These are phyloP conservation scores for Macrobrachium rosenbergii DNA, from an alignment of 1,140 invertebrate genomes.

Conservation along the genomic window DNA sequence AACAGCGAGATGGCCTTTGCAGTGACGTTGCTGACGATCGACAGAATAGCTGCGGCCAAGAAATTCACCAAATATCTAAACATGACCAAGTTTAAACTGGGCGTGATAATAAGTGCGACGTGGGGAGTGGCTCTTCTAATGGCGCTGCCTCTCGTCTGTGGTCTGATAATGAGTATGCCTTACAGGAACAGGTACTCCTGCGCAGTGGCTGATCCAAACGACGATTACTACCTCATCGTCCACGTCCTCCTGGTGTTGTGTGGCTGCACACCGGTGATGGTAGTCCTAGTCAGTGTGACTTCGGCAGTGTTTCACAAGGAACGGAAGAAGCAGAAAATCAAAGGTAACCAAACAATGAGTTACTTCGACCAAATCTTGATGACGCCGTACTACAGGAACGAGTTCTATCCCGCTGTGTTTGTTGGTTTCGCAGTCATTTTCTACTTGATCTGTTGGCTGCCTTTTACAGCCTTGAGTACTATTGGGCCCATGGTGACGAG, in stretches of 20 bases:
- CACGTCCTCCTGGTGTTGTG: conserved; percentile 46
- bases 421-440: conserved; percentile 19
- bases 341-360: conserved; percentile 53
- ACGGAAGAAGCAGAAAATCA: conserved; percentile 61
- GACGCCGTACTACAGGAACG: conserved; percentile 63
- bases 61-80: conserved; percentile 47
- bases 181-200: conserved; percentile 64
- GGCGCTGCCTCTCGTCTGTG: conserved; percentile 41
- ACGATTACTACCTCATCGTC: conserved; percentile 57
- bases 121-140: conserved; percentile 48
- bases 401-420: conserved; percentile 57
- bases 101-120: conserved; percentile 43
- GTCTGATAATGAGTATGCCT: conserved; percentile 55
- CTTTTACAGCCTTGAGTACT: conserved; percentile 48
- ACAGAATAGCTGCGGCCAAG: conserved; percentile 58
- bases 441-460: conserved; percentile 57
- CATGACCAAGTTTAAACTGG: conserved; percentile 45
- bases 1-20: conserved; percentile 60
- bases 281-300: conserved; percentile 40
- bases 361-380: conserved; percentile 65
- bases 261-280: conserved; percentile 23
- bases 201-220: conserved; percentile 51
- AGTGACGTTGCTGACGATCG: conserved; percentile 52
- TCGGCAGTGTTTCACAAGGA: conserved; percentile 52
- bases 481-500: conserved; percentile 50